Conservation (phyloP, 1,140 invertebrate genomes). For the Drepana arcuata region DNA sequence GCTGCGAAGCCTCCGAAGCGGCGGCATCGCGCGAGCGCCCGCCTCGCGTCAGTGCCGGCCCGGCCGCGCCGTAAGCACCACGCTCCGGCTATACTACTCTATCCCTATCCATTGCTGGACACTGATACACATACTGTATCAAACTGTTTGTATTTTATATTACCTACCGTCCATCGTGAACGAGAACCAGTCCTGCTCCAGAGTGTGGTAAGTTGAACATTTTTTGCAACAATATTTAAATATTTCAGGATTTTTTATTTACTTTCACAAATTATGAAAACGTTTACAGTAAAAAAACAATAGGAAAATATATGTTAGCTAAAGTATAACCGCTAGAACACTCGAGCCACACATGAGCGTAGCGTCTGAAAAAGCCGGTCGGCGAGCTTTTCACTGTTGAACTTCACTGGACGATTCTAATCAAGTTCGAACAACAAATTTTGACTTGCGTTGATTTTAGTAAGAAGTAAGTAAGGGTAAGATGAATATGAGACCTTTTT, state of each 20-base stretch:
- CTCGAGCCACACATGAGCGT: no score
- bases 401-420: no score
- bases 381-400: slow-evolving; percentile 36
- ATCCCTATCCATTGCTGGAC: slow-evolving; percentile 38
- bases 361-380: slow-evolving; percentile 42
- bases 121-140: slow-evolving; percentile 36
- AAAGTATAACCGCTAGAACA: no score
- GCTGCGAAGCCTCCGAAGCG: slow-evolving; percentile 33
- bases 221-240: no score
- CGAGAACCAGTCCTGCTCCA: no score
- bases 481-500: neutral
- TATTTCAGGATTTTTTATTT: no score
- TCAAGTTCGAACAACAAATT: no score
- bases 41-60: slow-evolving; percentile 63
- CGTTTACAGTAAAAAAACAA: no score
- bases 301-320: no score
- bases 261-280: no score
- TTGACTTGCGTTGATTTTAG: no score
- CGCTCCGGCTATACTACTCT: slow-evolving; percentile 34
- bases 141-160: slow-evolving; percentile 18
- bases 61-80: slow-evolving; percentile 63
- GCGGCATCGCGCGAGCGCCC: slow-evolving; percentile 53
- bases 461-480: no score
- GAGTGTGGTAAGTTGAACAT: slow-evolving; percentile 20
- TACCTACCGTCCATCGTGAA: slow-evolving; percentile 13